Base-by-base conservation (phyloP, 2,888 invertebrate species). In the Pocota personata region DNA sequence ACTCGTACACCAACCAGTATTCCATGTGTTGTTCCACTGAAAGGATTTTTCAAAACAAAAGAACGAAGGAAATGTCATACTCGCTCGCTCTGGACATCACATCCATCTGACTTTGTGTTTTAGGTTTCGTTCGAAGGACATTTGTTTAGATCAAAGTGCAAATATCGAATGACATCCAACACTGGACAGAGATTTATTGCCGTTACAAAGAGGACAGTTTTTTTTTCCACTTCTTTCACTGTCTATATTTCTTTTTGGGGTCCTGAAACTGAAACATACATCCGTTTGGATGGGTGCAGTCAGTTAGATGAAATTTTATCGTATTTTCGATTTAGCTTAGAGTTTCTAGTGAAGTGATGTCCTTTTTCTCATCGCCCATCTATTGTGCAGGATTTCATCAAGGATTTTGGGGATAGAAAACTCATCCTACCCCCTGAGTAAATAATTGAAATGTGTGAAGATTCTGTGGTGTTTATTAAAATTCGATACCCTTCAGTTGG, bases 131-230 rank as follows among this genome's bases (percentile, higher is more conserved):
- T 30, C 50, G 80, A 75, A 24, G 75, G 79, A 84, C 84, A 86
- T 86, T 86, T 86, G 82, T 86, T 86, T 86, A 86, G 86, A 86
- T 86, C 86, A 86, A 82, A 86, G 86, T 82, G 82, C 86, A 77
- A 86, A 80, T 86, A 86, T 86, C 82, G 77, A 77, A 82, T 86
- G 86, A 86, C 86, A 86, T 67, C 55, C 67, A 71, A 77, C 67
- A 30, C 43, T 60, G 77, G 82, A 86, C 82, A 82, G 71, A 82
- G 82, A 86, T 86, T 86, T 86, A 86, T 86, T 76, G 60, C 71
- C 71, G 14, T 75, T 80, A 84, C 84, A 84, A 69, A 50, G 55
- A 46, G 52, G 62, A 43, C 50, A 1, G 21, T 10, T 10, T 46
- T 43, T 43, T 35, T 16, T 60, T 8, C 57, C 57, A 14, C 24